Conservation (phyloP, 2,797 vertebrate genomes). For the Onychomys arenicola region DNA sequence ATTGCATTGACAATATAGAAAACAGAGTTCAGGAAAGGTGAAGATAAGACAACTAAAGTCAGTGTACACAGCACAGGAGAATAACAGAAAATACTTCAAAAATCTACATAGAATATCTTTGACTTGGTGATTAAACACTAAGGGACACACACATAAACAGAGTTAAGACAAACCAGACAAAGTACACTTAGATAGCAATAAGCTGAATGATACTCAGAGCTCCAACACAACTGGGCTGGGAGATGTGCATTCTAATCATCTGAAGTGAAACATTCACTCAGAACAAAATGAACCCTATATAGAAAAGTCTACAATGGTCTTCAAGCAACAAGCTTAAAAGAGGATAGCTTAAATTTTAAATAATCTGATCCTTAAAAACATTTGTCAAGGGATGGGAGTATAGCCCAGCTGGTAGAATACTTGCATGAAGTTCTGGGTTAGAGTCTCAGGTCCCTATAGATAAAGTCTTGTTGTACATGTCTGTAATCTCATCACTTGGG, state of each 20-base stretch:
- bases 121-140: not conserved
- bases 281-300: not conserved
- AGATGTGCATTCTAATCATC: not conserved
- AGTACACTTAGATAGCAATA: not conserved
- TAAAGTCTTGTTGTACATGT: not conserved
- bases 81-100: not conserved
- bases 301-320: not conserved
- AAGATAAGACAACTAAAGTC: not conserved
- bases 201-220: not conserved
- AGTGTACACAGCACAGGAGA: not conserved
- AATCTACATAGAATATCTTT: not conserved
- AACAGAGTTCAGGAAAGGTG: not conserved
- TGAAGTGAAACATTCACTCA: not conserved
- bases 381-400: not conserved
- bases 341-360: not conserved
- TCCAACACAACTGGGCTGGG: not conserved
- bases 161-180: not conserved
- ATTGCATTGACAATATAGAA: not conserved
- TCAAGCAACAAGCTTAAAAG: not conserved
- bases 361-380: not conserved
- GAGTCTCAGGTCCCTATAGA: not conserved
- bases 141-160: not conserved
- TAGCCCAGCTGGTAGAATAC: not conserved
- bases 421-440: not conserved
- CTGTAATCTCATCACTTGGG: not conserved